Evolutionary conservation across 2,113 vertebrate species (phyloP).

Genomic region (Channa argus): DNA sequence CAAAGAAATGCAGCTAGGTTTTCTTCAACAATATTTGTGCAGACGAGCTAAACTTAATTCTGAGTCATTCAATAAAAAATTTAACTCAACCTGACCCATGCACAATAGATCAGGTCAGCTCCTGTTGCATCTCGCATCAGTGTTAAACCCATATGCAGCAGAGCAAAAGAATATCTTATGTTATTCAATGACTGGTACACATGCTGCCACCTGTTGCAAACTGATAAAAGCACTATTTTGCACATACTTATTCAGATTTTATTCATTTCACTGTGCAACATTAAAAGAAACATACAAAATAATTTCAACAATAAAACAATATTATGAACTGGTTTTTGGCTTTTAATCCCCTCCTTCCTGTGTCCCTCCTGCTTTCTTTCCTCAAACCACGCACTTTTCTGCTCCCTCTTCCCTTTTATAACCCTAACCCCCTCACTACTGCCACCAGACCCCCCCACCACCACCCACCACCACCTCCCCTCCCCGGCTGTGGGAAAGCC

Average conservation of each 20-base stretch:
- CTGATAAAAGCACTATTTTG: not conserved
- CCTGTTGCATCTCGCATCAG: slow-evolving; percentile 50
- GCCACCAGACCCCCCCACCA: not conserved
- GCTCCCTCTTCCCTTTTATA: slow-evolving; percentile 28
- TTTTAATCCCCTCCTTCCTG: not conserved
- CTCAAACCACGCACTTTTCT: slow-evolving; percentile 53
- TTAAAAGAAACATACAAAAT: slow-evolving; percentile 26
- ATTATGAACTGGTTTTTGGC: slow-evolving; percentile 2
- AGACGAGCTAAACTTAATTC: slow-evolving; percentile 20
- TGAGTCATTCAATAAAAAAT: slow-evolving; percentile 46
- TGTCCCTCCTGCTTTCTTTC: slow-evolving; percentile 29
- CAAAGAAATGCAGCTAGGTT: not conserved
- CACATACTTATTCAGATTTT: not conserved
- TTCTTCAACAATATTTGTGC: slow-evolving; percentile 4
- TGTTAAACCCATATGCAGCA: slow-evolving; percentile 24
- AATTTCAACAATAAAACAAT: slow-evolving; percentile 16
- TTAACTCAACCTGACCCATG: slow-evolving; percentile 45
- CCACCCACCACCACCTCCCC: slow-evolving; percentile 15
- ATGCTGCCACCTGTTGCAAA: not conserved
- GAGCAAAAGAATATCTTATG: not conserved
- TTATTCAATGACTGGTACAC: too few species aligned
- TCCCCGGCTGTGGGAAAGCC: slow-evolving; percentile 85
- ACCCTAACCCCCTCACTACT: slow-evolving; percentile 1
- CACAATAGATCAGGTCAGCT: slow-evolving; percentile 32
- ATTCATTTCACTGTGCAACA: not conserved